phyloP scores from a whole-genome alignment of 2,888 invertebrate species.

The Drosophila rellima region DNA sequence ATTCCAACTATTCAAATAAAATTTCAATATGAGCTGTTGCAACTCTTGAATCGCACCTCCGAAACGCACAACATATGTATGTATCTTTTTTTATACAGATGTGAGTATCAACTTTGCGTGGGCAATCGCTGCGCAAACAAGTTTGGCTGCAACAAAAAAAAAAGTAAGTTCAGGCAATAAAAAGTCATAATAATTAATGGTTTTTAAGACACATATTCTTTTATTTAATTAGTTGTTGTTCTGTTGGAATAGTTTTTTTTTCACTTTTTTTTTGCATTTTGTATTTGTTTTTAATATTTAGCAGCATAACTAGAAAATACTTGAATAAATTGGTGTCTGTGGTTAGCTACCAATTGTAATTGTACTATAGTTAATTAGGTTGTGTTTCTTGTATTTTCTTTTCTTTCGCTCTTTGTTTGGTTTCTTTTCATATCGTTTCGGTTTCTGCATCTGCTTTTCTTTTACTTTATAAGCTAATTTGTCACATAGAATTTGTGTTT shows the following conservation, averaged over 20 bases:
- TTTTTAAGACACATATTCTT: slow-evolving; percentile 79
- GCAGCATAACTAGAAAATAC: slow-evolving; percentile 63
- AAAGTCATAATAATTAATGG: slow-evolving; percentile 65
- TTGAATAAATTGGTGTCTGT: slow-evolving; percentile 53
- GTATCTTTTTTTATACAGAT: slow-evolving; percentile 11
- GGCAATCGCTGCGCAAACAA: slow-evolving; percentile 46
- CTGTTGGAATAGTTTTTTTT: slow-evolving; percentile 50
- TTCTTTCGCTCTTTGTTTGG: slow-evolving; percentile 33
- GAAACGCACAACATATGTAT: not conserved
- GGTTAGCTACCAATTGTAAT: slow-evolving; percentile 51
- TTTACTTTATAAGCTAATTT: slow-evolving; percentile 71
- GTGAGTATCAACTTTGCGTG: slow-evolving; percentile 37
- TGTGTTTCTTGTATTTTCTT: slow-evolving; percentile 31
- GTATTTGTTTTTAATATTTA: slow-evolving; percentile 35
- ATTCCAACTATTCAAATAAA: not conserved
- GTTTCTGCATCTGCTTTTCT: slow-evolving; percentile 24
- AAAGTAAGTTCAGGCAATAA: slow-evolving; percentile 53
- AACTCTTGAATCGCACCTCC: slow-evolving; percentile 17
- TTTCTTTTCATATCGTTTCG: slow-evolving; percentile 41
- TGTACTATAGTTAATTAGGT: slow-evolving; percentile 58
- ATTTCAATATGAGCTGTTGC: not conserved
- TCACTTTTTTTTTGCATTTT: slow-evolving; percentile 13
- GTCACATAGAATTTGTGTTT: slow-evolving; percentile 71
- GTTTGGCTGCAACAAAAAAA: slow-evolving; percentile 54
- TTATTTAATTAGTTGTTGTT: slow-evolving; percentile 78